These are phyloP conservation scores for Augochlora pura DNA, from an alignment of 1,140 invertebrate genomes.

Conservation along the genomic window DNA sequence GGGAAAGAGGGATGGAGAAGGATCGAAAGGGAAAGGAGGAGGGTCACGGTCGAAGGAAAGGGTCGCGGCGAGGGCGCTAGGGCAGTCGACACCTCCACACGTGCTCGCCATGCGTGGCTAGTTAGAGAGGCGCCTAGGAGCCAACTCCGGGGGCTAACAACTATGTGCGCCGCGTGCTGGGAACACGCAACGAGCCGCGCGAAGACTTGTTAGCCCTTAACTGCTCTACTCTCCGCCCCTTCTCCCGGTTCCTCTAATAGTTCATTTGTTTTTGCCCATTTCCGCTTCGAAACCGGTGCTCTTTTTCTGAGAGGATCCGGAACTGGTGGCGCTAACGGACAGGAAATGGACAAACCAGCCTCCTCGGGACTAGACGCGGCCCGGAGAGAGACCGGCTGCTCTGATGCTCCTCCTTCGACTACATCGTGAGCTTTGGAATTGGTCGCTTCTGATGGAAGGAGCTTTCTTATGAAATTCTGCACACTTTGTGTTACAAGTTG, in stretches of 20 bases:
- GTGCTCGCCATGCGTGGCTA: slow-evolving; percentile 78
- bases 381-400: not conserved
- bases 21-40: slow-evolving; percentile 16
- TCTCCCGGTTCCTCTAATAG: slow-evolving; percentile 62
- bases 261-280: slow-evolving; percentile 72
- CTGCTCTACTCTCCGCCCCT: slow-evolving; percentile 31
- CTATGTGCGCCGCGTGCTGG: slow-evolving; percentile 11
- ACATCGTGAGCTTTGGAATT: not conserved
- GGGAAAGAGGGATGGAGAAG: not conserved
- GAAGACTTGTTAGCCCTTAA: slow-evolving; percentile 62
- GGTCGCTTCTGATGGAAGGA: not conserved
- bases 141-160: slow-evolving; percentile 44
- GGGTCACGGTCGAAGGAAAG: slow-evolving; percentile 56
- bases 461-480: too few species aligned
- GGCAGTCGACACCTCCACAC: slow-evolving; percentile 77
- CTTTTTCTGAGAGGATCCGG: not conserved
- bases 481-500: too few species aligned
- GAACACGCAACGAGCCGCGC: slow-evolving; percentile 25
- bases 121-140: slow-evolving; percentile 67
- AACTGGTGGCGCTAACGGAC: not conserved
- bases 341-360: not conserved
- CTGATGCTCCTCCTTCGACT: too few species aligned
- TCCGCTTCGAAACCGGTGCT: slow-evolving; percentile 52
- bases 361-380: not conserved
- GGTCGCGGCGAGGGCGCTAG: slow-evolving; percentile 53